Base-by-base conservation (phyloP, 2,113 vertebrate genomes). In the Numenius arquata region DNA sequence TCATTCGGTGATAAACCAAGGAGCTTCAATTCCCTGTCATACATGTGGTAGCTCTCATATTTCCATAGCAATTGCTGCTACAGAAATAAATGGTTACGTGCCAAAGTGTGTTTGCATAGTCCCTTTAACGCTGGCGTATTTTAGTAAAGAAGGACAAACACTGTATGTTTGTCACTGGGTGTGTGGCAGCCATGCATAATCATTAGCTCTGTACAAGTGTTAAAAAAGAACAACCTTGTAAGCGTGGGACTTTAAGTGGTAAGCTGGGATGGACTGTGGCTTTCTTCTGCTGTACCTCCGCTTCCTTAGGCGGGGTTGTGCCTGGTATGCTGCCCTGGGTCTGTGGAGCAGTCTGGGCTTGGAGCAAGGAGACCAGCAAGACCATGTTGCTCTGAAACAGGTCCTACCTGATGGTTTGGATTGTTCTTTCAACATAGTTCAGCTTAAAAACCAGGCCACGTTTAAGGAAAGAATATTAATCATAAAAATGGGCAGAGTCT, bases 371-470 rank as follows among this genome's bases (percentile, higher is more conserved):
- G 47, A 7, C 12, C 6, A 38, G 59, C 23, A 52, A 27, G 66
- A 27, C 38, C 1, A 0, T 75, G 83, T 30, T 72, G 48, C 38
- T 47, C 67, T 80, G 26, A 59, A 94, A 93, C 96, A 94, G 88
- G 94, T 91, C 95, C 82, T 97, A 10, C 95, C 77, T 94, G 95
- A 94, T 6, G 11, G 91, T 75, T 94, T 68, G 70, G 84, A 22
- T 95, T 73, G 59, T 88, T 63, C 86, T 96, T 96, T 95, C 95
- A 59, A 81, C 95, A 89, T 56, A 13, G 5, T 63, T 63, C 61
- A 26, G 18, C 80, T 61, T 66, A n/a, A 86, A 90, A 92, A 81
- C 8, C 48, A 72, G 89, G 93, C 80, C 74, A 18, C 0, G 11
- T 40, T 67, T 81, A 87, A 61, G 38, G 84, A 63, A 84, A 71